These are phyloP conservation scores for Clavelina lepadiformis DNA, from an alignment of 23 tunicate genomes.

Conservation along the genomic window DNA sequence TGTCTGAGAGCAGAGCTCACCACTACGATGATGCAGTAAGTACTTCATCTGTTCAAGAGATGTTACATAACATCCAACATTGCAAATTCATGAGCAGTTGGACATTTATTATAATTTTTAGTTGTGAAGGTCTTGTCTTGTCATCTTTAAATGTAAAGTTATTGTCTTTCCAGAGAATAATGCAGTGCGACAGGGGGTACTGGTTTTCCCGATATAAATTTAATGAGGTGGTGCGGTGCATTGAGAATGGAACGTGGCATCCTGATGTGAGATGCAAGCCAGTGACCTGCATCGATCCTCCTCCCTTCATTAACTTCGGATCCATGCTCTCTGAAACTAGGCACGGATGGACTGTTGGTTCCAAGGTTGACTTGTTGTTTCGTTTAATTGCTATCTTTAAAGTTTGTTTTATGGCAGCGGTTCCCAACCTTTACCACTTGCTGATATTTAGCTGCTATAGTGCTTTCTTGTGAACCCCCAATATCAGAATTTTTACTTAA, in stretches of 20 bases:
- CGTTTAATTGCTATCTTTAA: too few species aligned
- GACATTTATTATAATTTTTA: too few species aligned
- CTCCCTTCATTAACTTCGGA: constrained; percentile 1
- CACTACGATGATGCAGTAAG: constrained; percentile 38
- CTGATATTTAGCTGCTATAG: too few species aligned
- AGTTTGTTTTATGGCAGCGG: too few species aligned
- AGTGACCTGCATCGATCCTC: constrained; percentile 37
- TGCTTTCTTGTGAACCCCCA: too few species aligned
- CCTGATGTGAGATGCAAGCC: constrained; percentile 28
- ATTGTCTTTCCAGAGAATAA: constrained; percentile 31
- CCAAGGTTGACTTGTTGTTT: too few species aligned
- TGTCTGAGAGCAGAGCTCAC: neutral
- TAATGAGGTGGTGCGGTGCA: constrained; percentile 17
- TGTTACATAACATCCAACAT: too few species aligned
- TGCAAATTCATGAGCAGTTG: too few species aligned
- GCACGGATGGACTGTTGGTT: neutral
- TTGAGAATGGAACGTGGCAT: constrained; percentile 36
- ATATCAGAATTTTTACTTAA: too few species aligned
- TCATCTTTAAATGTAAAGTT: neutral
- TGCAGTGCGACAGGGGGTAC: constrained; percentile 29
- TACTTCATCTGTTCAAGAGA: neutral
- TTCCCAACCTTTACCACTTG: too few species aligned
- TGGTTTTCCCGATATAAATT: constrained; percentile 25
- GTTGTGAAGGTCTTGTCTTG: neutral
- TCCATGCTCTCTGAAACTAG: constrained; percentile 1